Conservation (phyloP, 2,888 invertebrate species). For the Metallyticus violacea region DNA sequence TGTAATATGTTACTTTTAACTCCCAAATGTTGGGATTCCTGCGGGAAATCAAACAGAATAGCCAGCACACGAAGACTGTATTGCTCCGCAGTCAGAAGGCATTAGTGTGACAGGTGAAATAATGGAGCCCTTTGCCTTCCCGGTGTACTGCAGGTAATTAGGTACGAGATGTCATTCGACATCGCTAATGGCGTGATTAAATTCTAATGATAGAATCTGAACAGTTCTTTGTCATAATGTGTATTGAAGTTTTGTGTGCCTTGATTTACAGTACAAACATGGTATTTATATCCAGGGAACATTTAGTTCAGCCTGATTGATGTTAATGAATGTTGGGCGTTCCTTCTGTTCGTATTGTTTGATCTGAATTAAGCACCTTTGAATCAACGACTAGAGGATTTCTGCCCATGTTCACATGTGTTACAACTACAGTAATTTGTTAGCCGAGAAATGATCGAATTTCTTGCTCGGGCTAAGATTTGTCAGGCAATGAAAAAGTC, state of each 20-base stretch:
- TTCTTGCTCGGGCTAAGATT: too few relatives aligned
- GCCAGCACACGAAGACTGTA: too few relatives aligned
- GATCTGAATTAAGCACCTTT: background rate
- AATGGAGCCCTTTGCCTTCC: background rate
- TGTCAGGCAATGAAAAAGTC: too few relatives aligned
- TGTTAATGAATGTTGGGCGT: background rate
- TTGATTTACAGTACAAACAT: too few relatives aligned
- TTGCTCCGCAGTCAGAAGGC: too few relatives aligned
- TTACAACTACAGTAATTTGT: too few relatives aligned
- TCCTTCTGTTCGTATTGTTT: background rate
- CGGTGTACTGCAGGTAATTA: background rate
- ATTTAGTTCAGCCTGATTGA: background rate
- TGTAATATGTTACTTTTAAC: background rate
- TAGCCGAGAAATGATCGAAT: too few relatives aligned
- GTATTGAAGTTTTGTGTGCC: background rate
- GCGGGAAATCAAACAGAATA: background rate
- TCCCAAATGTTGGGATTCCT: background rate
- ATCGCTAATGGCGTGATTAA: background rate
- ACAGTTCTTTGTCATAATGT: background rate
- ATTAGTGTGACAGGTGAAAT: too few relatives aligned
- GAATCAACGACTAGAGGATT: background rate
- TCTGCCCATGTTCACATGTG: background rate
- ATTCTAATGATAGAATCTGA: background rate
- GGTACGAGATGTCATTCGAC: background rate
- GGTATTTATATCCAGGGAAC: too few relatives aligned